These are phyloP conservation scores for Falcunculus frontatus DNA, from an alignment of 2,113 vertebrate genomes.

Conservation along the genomic window DNA sequence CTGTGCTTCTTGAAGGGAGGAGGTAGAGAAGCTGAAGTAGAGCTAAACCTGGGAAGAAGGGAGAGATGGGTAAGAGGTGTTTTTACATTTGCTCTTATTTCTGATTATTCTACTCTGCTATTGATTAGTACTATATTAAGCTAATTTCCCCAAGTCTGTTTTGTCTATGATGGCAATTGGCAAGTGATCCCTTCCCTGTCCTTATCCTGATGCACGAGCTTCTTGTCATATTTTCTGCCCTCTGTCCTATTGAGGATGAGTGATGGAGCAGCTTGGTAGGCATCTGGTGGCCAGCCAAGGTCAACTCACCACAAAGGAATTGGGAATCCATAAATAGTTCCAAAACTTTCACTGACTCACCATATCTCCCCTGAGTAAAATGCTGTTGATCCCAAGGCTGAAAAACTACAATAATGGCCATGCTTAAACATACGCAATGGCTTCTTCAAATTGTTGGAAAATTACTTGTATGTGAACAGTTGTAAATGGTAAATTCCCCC, in stretches of 20 bases:
- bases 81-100: neutral
- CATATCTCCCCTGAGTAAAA: neutral
- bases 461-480: neutral
- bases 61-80: fast-evolving
- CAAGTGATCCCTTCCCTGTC: neutral
- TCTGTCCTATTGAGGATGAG: neutral
- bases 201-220: neutral
- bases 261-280: neutral
- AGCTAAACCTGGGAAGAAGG: neutral
- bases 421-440: neutral
- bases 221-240: neutral
- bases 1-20: neutral
- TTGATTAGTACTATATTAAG: neutral
- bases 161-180: neutral
- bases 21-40: neutral
- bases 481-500: neutral
- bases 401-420: neutral
- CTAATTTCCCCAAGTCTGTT: neutral
- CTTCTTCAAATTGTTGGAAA: neutral
- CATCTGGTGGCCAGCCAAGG: neutral
- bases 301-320: neutral
- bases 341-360: neutral
- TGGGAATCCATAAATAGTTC: neutral
- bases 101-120: neutral
- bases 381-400: neutral